Conservation (phyloP, 2,888 invertebrate species). For the Hypsopygia costalis region DNA sequence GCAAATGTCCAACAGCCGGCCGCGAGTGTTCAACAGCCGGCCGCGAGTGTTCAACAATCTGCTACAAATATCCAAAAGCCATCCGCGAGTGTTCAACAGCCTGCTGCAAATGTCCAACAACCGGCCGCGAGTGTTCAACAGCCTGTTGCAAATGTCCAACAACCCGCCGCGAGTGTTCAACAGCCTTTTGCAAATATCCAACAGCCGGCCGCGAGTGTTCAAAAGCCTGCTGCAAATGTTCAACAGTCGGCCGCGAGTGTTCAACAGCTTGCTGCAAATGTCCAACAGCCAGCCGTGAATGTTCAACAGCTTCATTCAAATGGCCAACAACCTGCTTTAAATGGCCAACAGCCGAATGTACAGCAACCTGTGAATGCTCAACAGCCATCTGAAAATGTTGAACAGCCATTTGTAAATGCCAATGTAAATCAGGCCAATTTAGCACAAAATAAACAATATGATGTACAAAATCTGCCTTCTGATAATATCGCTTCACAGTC, state of each 20-base stretch:
- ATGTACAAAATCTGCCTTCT: conserved; percentile 14
- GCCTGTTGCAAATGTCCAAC: conserved; percentile 5
- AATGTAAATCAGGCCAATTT: conserved; percentile 10
- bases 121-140: conserved; percentile 4
- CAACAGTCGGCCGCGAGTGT: too few species aligned
- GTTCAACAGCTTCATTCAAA: conserved; percentile 3
- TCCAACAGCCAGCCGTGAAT: conserved; percentile 5
- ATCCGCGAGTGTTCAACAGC: conserved; percentile 7
- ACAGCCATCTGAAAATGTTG: conserved; percentile 8
- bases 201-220: not conserved
- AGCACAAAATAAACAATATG: conserved; percentile 13
- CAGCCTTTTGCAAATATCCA: conserved; percentile 1
- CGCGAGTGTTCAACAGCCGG: too few species aligned
- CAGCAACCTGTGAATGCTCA: conserved; percentile 3
- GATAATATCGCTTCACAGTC: conserved; percentile 53
- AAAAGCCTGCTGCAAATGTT: too few species aligned
- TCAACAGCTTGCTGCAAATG: not conserved
- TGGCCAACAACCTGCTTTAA: too few species aligned
- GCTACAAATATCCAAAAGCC: conserved; percentile 3
- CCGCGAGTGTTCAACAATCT: conserved; percentile 1
- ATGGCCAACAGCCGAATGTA: too few species aligned
- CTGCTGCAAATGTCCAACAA: conserved; percentile 1
- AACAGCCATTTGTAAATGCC: conserved; percentile 3
- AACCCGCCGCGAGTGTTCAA: conserved; percentile 7
- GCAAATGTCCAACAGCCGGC: too few species aligned